These are phyloP conservation scores for Drosophila merina DNA, from an alignment of 2,888 invertebrate species.

Conservation along the genomic window DNA sequence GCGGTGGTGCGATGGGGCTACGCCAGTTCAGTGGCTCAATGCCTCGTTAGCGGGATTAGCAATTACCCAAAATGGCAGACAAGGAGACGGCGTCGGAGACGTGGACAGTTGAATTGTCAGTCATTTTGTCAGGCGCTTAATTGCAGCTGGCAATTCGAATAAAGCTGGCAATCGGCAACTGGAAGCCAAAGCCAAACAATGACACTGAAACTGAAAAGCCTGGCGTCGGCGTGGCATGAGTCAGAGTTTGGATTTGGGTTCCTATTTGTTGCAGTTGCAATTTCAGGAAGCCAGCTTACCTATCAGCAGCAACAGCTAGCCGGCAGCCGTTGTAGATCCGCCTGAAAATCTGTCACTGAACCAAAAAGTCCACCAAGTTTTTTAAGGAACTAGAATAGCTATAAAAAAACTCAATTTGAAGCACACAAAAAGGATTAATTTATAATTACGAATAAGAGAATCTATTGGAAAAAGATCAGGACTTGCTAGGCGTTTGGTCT, in stretches of 20 bases:
- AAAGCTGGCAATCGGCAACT: slow-evolving; percentile 37
- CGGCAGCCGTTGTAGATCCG: slow-evolving; percentile 23
- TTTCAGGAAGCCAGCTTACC: slow-evolving; percentile 62
- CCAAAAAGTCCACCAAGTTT: neutral
- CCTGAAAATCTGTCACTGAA: slow-evolving; percentile 7
- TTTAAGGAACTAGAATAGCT: neutral
- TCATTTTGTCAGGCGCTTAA: slow-evolving; percentile 76
- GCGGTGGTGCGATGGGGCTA: slow-evolving; percentile 1
- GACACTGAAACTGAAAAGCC: slow-evolving; percentile 45
- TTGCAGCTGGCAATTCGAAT: slow-evolving; percentile 67
- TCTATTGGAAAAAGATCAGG: too few species aligned
- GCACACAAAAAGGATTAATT: neutral
- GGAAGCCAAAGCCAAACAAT: slow-evolving; percentile 53
- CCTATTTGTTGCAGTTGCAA: slow-evolving; percentile 35
- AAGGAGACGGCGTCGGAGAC: slow-evolving; percentile 28
- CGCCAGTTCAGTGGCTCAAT: slow-evolving; percentile 26
- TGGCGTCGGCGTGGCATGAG: slow-evolving; percentile 48
- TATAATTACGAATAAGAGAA: too few species aligned
- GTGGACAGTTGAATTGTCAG: slow-evolving; percentile 66
- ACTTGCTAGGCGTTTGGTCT: too few species aligned
- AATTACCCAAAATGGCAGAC: slow-evolving; percentile 65
- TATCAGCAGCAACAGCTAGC: slow-evolving; percentile 51
- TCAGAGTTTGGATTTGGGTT: slow-evolving; percentile 33
- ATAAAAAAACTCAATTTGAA: too few species aligned
- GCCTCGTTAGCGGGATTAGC: slow-evolving; percentile 78